phyloP scores from a whole-genome alignment of 2,797 vertebrate species.

The Pogoniulus pusillus region DNA sequence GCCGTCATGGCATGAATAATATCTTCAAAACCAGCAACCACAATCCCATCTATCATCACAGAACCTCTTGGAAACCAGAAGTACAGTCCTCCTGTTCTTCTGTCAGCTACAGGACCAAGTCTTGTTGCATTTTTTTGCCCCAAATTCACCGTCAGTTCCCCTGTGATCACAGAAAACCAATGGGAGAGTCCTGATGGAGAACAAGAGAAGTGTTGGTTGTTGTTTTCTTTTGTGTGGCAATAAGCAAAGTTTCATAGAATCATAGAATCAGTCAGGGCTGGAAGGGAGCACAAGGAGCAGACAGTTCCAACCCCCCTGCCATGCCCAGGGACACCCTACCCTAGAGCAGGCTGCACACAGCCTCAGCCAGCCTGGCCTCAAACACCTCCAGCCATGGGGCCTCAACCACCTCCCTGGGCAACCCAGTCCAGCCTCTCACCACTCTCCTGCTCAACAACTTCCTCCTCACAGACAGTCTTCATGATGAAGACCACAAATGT shows the following conservation, averaged over 20 bases:
- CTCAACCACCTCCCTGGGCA: too few relatives aligned
- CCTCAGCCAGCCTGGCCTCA: too few relatives aligned
- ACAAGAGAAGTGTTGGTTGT: neutral
- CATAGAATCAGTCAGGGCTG: too few relatives aligned
- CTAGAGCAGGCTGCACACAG: too few relatives aligned
- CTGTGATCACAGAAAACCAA: neutral
- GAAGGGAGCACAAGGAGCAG: too few relatives aligned
- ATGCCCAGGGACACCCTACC: too few relatives aligned
- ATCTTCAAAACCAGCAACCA: conserved; percentile 33
- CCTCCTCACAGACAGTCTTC: neutral
- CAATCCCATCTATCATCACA: conserved; percentile 35
- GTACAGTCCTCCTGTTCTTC: neutral
- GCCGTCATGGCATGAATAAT: conserved; percentile 56
- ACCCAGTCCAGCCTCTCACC: too few relatives aligned
- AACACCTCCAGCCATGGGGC: too few relatives aligned
- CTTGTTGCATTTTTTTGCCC: neutral
- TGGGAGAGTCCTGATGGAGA: neutral
- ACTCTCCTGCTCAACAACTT: too few relatives aligned
- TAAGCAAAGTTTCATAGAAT: too few relatives aligned
- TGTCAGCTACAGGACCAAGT: neutral
- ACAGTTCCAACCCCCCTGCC: too few relatives aligned
- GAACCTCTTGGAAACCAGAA: neutral
- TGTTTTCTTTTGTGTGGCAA: neutral
- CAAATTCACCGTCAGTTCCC: neutral
- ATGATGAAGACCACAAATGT: neutral